A percentile compares a stretch with the other conserved stretches of the same genome.
Evolutionary conservation across 2,888 invertebrate species (phyloP).

Genomic region (Nomada lathburiana): DNA sequence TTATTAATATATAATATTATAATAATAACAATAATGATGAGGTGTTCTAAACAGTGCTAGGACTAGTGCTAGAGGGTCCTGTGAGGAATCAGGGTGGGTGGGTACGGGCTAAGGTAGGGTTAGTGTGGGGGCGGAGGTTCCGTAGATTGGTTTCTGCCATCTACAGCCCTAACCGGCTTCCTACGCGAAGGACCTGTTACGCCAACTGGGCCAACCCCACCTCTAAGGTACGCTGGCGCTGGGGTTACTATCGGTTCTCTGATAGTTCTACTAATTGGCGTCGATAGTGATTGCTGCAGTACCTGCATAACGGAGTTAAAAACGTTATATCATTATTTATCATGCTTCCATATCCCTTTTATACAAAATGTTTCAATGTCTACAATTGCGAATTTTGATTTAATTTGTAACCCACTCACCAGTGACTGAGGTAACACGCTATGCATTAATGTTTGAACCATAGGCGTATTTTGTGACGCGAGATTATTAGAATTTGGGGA

Average conservation of each 20-base stretch:
- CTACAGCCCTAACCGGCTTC: constrained; percentile 84
- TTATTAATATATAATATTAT: constrained; percentile 81
- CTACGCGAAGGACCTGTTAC: constrained; percentile 83
- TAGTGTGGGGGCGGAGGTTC: constrained; percentile 85
- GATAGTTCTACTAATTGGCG: constrained; percentile 82
- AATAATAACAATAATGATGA: constrained; percentile 84
- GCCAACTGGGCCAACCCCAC: constrained; percentile 82
- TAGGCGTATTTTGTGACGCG: constrained; percentile 78
- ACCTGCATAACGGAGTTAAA: constrained; percentile 71
- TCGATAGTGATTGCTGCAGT: constrained; percentile 82
- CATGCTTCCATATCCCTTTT: not conserved
- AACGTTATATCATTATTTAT: constrained; percentile 21
- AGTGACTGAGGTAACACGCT: constrained; percentile 83
- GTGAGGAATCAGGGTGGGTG: constrained; percentile 71
- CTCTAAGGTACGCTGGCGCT: constrained; percentile 80
- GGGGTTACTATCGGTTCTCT: constrained; percentile 82
- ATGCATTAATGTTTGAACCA: constrained; percentile 83
- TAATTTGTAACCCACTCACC: constrained; percentile 72
- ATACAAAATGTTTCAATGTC: not conserved
- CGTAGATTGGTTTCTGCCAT: constrained; percentile 84
- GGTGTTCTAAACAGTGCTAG: constrained; percentile 84
- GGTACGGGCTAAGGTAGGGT: constrained; percentile 78
- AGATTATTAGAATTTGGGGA: constrained; percentile 80
- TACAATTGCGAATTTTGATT: not conserved
- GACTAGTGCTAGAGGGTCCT: constrained; percentile 84